phyloP scores from a whole-genome alignment of 2,888 invertebrate genomes.

The Epirrita christyi region DNA sequence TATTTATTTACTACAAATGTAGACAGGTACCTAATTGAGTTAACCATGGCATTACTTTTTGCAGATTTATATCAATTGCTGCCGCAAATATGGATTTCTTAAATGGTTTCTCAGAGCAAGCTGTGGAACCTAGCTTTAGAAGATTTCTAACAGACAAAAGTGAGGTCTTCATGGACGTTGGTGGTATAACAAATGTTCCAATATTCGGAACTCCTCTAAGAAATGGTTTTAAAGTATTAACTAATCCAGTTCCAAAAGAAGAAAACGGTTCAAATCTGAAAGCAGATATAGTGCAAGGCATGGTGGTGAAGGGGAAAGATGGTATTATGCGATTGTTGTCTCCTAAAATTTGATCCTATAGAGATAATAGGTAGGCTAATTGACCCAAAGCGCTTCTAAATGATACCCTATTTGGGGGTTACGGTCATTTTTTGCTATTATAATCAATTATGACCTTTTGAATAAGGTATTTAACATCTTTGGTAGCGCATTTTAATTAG shows the following conservation, averaged over 20 bases:
- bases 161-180: constrained; percentile 1
- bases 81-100: constrained; percentile 1
- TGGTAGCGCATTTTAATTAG: no score
- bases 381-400: no score
- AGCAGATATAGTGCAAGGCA: not conserved
- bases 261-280: not conserved
- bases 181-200: not conserved
- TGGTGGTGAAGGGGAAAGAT: constrained; percentile 4
- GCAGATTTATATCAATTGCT: constrained; percentile 1
- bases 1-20: no score
- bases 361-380: no score
- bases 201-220: not conserved
- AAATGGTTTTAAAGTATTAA: not conserved
- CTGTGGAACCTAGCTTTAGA: not conserved
- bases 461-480: no score
- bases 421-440: no score
- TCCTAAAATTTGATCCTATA: not conserved
- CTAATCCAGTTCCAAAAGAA: not conserved
- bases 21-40: no score
- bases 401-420: no score
- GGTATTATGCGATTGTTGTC: not conserved
- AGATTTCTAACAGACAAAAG: constrained; percentile 12
- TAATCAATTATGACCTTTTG: no score
- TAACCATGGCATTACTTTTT: not conserved
- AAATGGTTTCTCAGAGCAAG: not conserved